A percentile compares a stretch with the other conserved stretches of the same genome.
Conservation (phyloP, 2,888 invertebrate genomes). For the Heliconius ismenius region DNA sequence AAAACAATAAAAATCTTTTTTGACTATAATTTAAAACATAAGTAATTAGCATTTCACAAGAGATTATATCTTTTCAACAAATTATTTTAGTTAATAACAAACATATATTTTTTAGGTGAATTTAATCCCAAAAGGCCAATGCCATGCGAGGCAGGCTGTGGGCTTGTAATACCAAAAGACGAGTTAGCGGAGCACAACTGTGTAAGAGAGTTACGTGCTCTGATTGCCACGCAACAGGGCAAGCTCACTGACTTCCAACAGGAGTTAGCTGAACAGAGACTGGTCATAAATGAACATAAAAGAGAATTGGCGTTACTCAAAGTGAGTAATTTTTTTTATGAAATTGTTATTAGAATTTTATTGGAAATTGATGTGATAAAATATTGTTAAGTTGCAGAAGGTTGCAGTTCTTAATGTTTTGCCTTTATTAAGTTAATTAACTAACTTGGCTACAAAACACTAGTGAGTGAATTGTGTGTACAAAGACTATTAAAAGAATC, state of each 20-base stretch:
- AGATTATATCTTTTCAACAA: background rate
- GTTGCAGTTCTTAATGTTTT: no score
- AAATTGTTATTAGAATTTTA: background rate
- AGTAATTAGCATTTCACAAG: background rate
- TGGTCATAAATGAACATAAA: constrained; percentile 94
- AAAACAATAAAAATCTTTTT: background rate
- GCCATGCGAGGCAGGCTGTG: constrained; percentile 96
- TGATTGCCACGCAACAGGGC: constrained; percentile 93
- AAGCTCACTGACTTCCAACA: constrained; percentile 93
- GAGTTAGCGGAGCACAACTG: constrained; percentile 97
- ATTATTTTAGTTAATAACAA: background rate
- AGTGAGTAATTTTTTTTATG: constrained; percentile 74
- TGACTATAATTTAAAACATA: background rate
- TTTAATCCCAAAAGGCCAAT: constrained; percentile 95
- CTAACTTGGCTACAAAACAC: no score
- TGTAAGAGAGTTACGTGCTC: constrained; percentile 90
- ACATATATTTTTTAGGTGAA: constrained; percentile 61
- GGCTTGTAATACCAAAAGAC: constrained; percentile 96
- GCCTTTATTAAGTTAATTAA: no score
- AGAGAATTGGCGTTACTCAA: constrained; percentile 93
- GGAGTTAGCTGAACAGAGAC: constrained; percentile 91
- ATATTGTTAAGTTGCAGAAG: no score
- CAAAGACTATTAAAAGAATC: no score
- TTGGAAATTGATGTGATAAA: no score
- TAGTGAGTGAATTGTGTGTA: no score